Evolutionary conservation across 2,888 invertebrate species (phyloP), one percentile per base, ranked within the genome.

Genomic region (Hypena proboscidalis): DNA sequence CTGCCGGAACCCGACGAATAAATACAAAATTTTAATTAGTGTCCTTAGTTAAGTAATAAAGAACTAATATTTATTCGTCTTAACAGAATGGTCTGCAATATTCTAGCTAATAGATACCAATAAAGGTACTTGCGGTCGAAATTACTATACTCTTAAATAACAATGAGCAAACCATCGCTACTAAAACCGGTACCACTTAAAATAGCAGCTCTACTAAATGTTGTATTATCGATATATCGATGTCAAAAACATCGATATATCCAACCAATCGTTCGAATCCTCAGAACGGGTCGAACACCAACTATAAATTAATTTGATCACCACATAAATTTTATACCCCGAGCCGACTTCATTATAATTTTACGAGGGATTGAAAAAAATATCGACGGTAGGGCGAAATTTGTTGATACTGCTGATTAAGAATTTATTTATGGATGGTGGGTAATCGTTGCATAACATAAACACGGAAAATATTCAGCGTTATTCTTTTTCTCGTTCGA

Each of bases 271-370:
- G 43, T 19, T 48, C 8, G 38, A 61, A 54, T 27, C 50, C n/a
- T 60, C 61, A 58, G 21, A 30, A 26, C 30, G 23, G 29, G 20
- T 31, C 40, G 30, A 23, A 9, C 29, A 29, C 47, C 35, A 50
- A 53, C 66, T 55, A 70, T 73, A 74, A 65, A 73, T 73, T 71
- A 67, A 66, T 68, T 61, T 55, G 57, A 71, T 68, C 47, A 53
- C 56, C 45, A 34, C 45, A 64, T 74, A 68, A 69, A 72, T 70
- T 59, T 52, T 43, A 56, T 43, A 39, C 37, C 14, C 31, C 25
- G 31, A 45, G 32, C 48, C 42, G 42, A 52, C 45, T 51, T 53
- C 49, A 43, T 57, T 62, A 62, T 57, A 51, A 51, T 51, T 59
- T 53, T 49, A 53, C 30, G 57, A 47, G 31, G 34, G 36, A 46